A percentile compares a stretch with the other conserved stretches of the same genome.
Evolutionary conservation across 2,888 invertebrate species (phyloP).

Genomic region (Cheilosia grossa): DNA sequence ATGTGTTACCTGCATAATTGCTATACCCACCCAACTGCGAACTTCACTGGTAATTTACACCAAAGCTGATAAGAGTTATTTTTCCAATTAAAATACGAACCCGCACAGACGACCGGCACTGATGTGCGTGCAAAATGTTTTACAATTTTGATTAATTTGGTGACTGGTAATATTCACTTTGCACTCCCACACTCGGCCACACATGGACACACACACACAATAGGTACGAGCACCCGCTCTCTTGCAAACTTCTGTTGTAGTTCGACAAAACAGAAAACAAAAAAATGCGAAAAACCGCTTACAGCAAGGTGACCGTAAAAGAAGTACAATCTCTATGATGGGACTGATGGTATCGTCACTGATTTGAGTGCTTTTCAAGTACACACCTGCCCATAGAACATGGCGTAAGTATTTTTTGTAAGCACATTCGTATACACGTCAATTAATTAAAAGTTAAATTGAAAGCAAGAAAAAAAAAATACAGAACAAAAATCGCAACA

Average conservation of each 20-base stretch:
- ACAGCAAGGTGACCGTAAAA: slow-evolving; percentile 5
- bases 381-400: not conserved
- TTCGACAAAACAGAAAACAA: not conserved
- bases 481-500: not conserved
- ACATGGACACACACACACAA: not conserved
- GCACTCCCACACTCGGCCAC: slow-evolving; percentile 10
- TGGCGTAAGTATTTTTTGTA: not conserved
- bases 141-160: slow-evolving; percentile 42
- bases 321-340: not conserved
- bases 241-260: not conserved
- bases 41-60: slow-evolving; percentile 27
- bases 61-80: slow-evolving; percentile 35
- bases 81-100: slow-evolving; percentile 43
- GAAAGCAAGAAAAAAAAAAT: not conserved
- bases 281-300: slow-evolving; percentile 5
- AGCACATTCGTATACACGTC: not conserved
- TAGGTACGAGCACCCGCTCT: not conserved
- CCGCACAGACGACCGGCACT: slow-evolving; percentile 12
- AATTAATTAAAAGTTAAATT: not conserved
- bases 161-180: slow-evolving; percentile 3
- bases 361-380: slow-evolving; percentile 6
- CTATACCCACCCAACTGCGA: not conserved
- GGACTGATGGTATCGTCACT: not conserved
- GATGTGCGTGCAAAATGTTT: slow-evolving; percentile 41
- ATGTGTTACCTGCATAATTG: not conserved